Evolutionary conservation across 2,888 invertebrate genomes (phyloP).

Genomic region (Clistopyga incitator): DNA sequence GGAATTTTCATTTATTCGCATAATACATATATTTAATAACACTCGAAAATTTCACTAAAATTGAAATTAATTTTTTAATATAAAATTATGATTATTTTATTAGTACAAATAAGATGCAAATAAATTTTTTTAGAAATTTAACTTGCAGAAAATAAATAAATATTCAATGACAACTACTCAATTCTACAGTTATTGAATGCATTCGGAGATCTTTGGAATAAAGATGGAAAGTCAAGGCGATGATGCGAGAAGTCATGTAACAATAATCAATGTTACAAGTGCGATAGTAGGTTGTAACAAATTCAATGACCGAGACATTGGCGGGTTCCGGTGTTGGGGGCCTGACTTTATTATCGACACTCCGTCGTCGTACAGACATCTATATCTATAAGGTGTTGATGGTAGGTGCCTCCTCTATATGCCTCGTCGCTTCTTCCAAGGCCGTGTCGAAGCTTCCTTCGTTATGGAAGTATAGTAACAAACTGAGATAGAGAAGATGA

Average conservation of each 20-base stretch:
- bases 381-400: conserved; percentile 2
- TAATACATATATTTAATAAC: too few relatives aligned
- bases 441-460: conserved; percentile 56
- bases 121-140: too few relatives aligned
- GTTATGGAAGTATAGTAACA: conserved; percentile 55
- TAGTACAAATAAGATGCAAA: too few relatives aligned
- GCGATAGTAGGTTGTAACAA: neutral
- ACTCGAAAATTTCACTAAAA: too few relatives aligned
- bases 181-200: too few relatives aligned
- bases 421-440: conserved; percentile 63
- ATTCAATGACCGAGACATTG: conserved; percentile 3
- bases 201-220: neutral
- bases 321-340: conserved; percentile 29
- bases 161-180: too few relatives aligned
- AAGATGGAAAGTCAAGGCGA: conserved; percentile 17
- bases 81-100: too few relatives aligned
- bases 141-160: too few relatives aligned
- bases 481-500: conserved; percentile 59
- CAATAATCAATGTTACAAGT: neutral
- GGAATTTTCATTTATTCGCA: too few relatives aligned
- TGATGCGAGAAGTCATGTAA: conserved; percentile 15
- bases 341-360: conserved; percentile 46
- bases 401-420: conserved; percentile 27
- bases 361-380: neutral
- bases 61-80: too few relatives aligned